These are phyloP conservation scores for Montipora efflorescens DNA, from an alignment of 64 coral and sea anemone species.

Conservation along the genomic window DNA sequence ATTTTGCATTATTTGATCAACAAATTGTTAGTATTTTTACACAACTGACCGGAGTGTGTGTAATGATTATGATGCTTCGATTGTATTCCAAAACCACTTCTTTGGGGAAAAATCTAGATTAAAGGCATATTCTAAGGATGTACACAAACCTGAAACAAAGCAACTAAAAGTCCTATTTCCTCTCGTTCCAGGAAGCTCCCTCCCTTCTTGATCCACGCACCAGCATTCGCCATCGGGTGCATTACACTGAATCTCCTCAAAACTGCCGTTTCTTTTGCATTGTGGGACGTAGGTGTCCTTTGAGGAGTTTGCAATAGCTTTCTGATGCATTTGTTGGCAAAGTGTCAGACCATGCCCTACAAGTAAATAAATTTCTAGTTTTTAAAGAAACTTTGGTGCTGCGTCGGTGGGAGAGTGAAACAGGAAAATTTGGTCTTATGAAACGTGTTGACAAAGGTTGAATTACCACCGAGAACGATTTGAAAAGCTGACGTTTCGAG, in stretches of 20 bases:
- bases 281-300: conserved; percentile 46
- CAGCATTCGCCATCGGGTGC: conserved; percentile 47
- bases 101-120: not conserved
- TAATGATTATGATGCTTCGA: too few relatives aligned
- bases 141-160: conserved; percentile 27
- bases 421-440: too few relatives aligned
- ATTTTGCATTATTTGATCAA: too few relatives aligned
- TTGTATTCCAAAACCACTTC: not conserved
- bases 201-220: conserved; percentile 59
- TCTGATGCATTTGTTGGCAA: conserved; percentile 64
- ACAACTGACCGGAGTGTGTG: too few relatives aligned
- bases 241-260: conserved; percentile 64
- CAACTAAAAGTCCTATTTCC: conserved; percentile 18
- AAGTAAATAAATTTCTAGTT: not conserved
- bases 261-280: conserved; percentile 45
- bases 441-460: too few relatives aligned
- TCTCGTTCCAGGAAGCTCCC: conserved; percentile 40
- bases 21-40: too few relatives aligned
- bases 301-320: conserved; percentile 20
- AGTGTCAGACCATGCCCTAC: conserved; percentile 46
- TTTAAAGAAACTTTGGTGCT: too few relatives aligned
- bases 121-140: not conserved
- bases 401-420: too few relatives aligned
- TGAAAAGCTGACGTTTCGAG: too few relatives aligned
- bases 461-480: too few relatives aligned